Conservation (phyloP, 2,797 vertebrate species). For the Microtus obscurus region DNA sequence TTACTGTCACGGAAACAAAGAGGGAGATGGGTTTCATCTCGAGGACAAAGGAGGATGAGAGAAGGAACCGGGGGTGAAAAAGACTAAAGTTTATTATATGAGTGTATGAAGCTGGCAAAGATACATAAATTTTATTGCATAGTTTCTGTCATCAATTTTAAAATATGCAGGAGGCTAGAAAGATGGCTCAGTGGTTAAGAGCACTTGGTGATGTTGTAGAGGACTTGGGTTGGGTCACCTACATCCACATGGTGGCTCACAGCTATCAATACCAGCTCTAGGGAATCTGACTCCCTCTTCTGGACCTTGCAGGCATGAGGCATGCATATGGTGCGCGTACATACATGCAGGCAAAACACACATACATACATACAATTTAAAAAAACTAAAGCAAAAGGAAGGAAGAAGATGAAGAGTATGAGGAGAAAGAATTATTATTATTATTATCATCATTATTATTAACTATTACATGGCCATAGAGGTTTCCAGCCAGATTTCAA, state of each 20-base stretch:
- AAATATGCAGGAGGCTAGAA: background rate
- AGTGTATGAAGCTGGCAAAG: background rate
- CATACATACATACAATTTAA: background rate
- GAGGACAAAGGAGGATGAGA: background rate
- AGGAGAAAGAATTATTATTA: background rate
- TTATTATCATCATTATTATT: background rate
- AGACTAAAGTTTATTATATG: background rate
- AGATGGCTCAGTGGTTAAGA: background rate
- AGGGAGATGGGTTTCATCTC: background rate
- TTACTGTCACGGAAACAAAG: background rate
- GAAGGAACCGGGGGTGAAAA: background rate
- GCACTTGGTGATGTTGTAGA: background rate
- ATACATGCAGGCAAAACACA: no score
- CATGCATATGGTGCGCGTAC: background rate
- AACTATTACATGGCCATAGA: no score
- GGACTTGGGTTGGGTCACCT: background rate
- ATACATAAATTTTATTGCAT: background rate
- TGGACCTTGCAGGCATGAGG: background rate
- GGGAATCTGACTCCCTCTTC: background rate
- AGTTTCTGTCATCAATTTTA: background rate
- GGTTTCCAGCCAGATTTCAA: background rate
- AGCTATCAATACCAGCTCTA: background rate
- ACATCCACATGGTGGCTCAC: background rate
- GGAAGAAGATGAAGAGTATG: background rate
- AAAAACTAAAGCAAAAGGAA: background rate